Conservation (phyloP, 2,797 vertebrate species). For the Schizopygopsis pylzovi region DNA sequence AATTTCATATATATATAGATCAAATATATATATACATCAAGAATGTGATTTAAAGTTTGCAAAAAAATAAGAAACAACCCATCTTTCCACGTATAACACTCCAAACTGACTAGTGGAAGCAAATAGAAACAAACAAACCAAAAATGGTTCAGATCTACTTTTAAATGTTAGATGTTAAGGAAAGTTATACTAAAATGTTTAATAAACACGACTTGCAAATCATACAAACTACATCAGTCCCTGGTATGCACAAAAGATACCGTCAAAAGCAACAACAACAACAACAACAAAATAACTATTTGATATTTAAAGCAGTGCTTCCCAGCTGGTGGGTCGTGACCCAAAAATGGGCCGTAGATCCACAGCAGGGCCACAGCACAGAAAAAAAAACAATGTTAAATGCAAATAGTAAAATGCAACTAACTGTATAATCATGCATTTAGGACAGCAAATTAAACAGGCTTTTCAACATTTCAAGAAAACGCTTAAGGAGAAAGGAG, state of each 20-base stretch:
- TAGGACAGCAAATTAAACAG: slow-evolving; percentile 10
- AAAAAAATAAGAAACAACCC: not conserved
- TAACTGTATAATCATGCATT: slow-evolving; percentile 12
- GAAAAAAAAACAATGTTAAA: not conserved
- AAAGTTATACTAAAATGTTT: not conserved
- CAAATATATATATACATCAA: not conserved
- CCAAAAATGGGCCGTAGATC: not conserved
- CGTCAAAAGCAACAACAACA: slow-evolving; percentile 37
- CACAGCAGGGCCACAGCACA: not conserved
- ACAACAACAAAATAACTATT: slow-evolving; percentile 36
- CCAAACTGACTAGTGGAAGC: not conserved
- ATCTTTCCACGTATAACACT: not conserved
- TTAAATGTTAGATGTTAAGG: not conserved
- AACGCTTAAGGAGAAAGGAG: not conserved
- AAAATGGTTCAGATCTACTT: not conserved
- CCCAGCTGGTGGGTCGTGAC: slow-evolving; percentile 14
- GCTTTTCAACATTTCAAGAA: slow-evolving; percentile 4
- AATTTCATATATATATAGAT: not conserved
- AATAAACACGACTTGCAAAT: not conserved
- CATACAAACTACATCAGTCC: slow-evolving; percentile 9
- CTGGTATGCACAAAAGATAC: slow-evolving; percentile 12
- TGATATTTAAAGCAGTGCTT: slow-evolving; percentile 40
- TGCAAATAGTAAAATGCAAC: slow-evolving; percentile 2
- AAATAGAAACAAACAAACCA: not conserved
- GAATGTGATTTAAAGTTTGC: not conserved